Percentiles rank a stretch among this genome's conserved stretches.
Conservation (phyloP, 2,888 invertebrate species). For the Drosophila dives region DNA sequence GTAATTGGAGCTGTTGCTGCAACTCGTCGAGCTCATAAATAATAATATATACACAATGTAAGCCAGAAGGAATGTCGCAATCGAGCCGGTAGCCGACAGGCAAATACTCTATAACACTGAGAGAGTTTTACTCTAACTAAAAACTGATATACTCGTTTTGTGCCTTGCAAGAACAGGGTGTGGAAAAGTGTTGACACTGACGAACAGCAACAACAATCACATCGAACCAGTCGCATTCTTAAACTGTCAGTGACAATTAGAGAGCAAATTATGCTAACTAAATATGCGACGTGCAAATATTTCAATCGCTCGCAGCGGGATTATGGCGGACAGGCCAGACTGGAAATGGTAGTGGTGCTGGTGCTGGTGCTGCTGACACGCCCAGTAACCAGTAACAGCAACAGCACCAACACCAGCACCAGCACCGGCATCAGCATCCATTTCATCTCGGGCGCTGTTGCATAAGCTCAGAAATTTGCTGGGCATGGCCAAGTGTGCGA, state of each 20-base stretch:
- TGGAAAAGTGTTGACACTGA: conserved; percentile 53
- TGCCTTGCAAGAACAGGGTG: not conserved
- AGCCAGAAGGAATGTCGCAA: not conserved
- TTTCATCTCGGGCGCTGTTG: conserved; percentile 18
- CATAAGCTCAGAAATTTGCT: conserved; percentile 16
- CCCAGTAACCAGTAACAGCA: no score
- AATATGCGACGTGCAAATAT: conserved; percentile 62
- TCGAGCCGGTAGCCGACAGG: not conserved
- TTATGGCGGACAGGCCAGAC: conserved; percentile 8
- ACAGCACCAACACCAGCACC: conserved; percentile 13
- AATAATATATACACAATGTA: conserved; percentile 48
- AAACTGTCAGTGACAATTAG: conserved; percentile 72
- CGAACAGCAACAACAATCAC: conserved; percentile 30
- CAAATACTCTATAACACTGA: not conserved
- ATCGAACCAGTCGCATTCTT: conserved; percentile 63
- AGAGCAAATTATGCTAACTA: conserved; percentile 78
- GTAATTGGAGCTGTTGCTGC: conserved; percentile 53
- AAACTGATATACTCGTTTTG: not conserved
- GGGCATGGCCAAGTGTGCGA: not conserved
- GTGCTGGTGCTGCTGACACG: no score
- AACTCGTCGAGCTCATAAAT: conserved; percentile 50
- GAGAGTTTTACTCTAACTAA: not conserved
- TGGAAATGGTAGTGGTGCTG: conserved; percentile 4
- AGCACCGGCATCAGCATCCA: conserved; percentile 17
- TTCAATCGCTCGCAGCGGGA: conserved; percentile 36